Base-by-base conservation (phyloP, 2,888 invertebrate species). In the Zaprionus lineosus region DNA sequence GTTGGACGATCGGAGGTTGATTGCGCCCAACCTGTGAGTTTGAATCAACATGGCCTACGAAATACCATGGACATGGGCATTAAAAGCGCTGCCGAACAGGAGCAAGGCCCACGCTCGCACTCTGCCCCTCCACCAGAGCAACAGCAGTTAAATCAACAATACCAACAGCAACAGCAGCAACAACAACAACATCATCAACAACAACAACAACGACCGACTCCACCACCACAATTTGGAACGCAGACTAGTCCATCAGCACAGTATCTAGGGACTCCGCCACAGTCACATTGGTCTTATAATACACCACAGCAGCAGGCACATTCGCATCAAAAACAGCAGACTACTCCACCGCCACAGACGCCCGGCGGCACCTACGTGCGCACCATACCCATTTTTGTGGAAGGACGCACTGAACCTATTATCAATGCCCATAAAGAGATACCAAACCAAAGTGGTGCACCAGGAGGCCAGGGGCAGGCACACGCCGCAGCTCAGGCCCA, bases 351-450 rank as follows among this genome's bases (percentile, higher is more conserved):
- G 0, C 84, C 87, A 4, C 86, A 87, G 66, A 88, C 88, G 9
- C 87, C 88, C 0, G 88, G 88, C n/a, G 87, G 88, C 21, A 86
- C 76, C 26, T 87, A 85, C 76, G 94, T 96, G 39, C 92, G 96
- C 62, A 95, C 95, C 84, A 96, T 97, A 89, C 97, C 97, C 14
- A 97, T 97, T 66, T 95, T 95, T 86, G 95, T 97, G 0, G 97
- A 97, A 89, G 96, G 96, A 4, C 91, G 96, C 46, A 95, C 95
- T 77, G 94, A 94, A 84, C 95, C 96, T 0, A 93, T 96, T 9
- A 91, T 95, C 51, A 94, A 94, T 62, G 73, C 88, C 9, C 86
- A 89, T 60, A 89, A 88, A 63, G 89, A 89, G 43, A 89, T 89
- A 68, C 89, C 89, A 26, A 87, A 84, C 64, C 93, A 92, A 85